Conservation (phyloP, 2,797 vertebrate species). For the Babyrousa celebensis region DNA sequence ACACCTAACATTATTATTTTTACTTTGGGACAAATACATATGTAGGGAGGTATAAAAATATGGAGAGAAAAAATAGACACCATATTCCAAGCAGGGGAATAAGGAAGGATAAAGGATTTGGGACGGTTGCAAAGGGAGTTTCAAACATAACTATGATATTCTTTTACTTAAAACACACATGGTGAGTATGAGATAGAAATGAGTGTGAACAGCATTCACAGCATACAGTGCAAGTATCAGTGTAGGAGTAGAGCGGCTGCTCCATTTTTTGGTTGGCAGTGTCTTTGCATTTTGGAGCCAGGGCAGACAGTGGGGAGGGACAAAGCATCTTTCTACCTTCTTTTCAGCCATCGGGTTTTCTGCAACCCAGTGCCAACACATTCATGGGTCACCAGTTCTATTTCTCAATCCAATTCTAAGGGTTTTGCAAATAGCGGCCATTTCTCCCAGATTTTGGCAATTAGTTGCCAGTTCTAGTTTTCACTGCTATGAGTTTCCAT, state of each 20-base stretch:
- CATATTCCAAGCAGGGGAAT: not conserved
- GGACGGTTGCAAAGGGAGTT: not conserved
- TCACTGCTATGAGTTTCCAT: not conserved
- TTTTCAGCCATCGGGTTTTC: conserved; percentile 76
- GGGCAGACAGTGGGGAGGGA: conserved; percentile 72
- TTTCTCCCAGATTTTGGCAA: not conserved
- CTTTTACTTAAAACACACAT: not conserved
- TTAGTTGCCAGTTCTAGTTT: not conserved
- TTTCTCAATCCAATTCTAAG: conserved; percentile 20
- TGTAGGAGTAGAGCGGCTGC: not conserved
- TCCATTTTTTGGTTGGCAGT: conserved; percentile 18
- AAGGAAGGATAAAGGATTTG: not conserved
- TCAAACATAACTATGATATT: not conserved
- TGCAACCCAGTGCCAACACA: conserved; percentile 12
- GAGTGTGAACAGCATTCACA: not conserved
- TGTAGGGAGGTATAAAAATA: not conserved
- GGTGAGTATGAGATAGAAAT: not conserved
- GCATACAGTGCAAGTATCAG: not conserved
- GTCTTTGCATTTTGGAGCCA: conserved; percentile 45
- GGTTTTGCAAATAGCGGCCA: not conserved
- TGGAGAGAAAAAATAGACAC: not conserved
- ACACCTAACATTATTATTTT: not conserved
- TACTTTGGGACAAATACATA: not conserved
- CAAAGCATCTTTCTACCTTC: conserved; percentile 77
- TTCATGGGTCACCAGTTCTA: conserved; percentile 27